Evolutionary conservation across 2,888 invertebrate genomes (phyloP).

Genomic region (Saturnia pavonia): DNA sequence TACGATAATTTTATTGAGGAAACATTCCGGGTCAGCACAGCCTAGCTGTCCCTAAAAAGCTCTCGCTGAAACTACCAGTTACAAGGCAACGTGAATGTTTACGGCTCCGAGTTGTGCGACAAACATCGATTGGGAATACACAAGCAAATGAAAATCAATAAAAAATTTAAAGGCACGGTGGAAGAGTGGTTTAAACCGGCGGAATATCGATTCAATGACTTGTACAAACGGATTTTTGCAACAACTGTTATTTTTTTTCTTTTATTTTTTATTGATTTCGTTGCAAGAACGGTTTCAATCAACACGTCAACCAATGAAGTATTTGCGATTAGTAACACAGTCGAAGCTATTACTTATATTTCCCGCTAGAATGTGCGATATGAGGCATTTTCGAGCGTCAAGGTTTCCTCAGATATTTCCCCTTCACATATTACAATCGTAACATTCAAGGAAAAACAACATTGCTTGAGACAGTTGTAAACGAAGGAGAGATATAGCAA

Average conservation of each 20-base stretch:
- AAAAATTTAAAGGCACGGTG: no score
- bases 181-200: no score
- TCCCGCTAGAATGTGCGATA: no score
- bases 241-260: no score
- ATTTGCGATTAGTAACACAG: no score
- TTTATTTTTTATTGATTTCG: no score
- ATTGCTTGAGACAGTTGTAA: neutral
- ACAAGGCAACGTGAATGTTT: conserved; percentile 60
- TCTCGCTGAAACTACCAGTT: conserved; percentile 51
- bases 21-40: conserved; percentile 73
- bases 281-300: no score
- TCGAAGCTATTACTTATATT: no score
- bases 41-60: conserved; percentile 75
- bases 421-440: neutral
- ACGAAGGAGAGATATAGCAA: neutral
- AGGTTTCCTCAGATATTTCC: neutral
- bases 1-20: conserved; percentile 76
- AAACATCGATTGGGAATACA: conserved; percentile 25
- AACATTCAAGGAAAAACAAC: neutral
- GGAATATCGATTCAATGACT: no score
- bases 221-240: no score
- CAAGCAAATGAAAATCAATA: neutral
- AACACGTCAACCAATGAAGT: no score
- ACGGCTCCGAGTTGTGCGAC: conserved; percentile 37
- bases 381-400: no score